Conservation (phyloP, 2,113 vertebrate genomes). For the Crotalus tigris region DNA sequence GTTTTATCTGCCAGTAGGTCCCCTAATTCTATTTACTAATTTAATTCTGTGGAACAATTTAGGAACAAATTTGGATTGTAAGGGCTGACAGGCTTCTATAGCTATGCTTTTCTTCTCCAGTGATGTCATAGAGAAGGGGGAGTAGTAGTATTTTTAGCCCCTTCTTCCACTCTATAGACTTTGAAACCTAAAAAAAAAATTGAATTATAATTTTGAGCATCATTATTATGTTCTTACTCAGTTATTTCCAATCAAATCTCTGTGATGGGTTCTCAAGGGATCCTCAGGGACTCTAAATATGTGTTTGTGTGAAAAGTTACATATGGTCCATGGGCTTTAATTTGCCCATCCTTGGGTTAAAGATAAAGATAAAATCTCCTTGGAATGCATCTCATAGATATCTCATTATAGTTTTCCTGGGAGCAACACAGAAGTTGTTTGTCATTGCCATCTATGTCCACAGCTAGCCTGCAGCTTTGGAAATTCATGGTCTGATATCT, state of each 20-base stretch:
- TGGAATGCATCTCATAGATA: background rate
- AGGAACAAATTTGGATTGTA: background rate
- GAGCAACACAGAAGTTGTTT: background rate
- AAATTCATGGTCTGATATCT: background rate
- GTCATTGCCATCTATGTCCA: background rate
- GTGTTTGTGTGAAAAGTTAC: background rate
- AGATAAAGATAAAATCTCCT: background rate
- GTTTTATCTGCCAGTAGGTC: background rate
- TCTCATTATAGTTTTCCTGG: background rate
- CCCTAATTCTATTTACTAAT: background rate
- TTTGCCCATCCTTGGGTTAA: background rate
- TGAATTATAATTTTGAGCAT: background rate
- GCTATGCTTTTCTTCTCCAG: background rate
- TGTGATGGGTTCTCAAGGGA: background rate
- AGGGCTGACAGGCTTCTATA: background rate
- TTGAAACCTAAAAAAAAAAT: background rate
- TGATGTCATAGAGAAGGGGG: background rate
- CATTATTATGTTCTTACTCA: background rate
- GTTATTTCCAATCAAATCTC: background rate
- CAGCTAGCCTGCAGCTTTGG: background rate
- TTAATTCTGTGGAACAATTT: background rate
- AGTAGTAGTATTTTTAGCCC: background rate
- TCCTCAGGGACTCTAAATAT: background rate
- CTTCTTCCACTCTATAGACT: background rate
- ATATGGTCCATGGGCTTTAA: background rate